Percentiles rank a stretch among this genome's conserved stretches.
phyloP scores from a whole-genome alignment of 2,888 invertebrate genomes.

The Orchesellides sinensis region DNA sequence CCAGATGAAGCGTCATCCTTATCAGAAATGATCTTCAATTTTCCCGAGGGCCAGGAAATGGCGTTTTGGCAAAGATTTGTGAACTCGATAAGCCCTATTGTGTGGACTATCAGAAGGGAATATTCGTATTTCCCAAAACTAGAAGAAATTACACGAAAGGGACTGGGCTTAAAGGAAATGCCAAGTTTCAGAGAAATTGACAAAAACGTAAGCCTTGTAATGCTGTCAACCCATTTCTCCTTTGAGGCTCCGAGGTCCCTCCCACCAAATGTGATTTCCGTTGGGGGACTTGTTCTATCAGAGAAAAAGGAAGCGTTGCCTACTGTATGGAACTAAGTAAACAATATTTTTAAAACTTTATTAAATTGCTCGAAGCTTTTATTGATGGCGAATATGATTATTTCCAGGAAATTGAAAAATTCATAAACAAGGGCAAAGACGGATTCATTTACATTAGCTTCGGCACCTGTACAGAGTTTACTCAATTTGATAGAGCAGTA shows the following conservation, averaged over 20 bases:
- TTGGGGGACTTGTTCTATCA: constrained; percentile 30
- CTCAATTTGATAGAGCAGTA: background rate
- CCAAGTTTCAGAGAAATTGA: constrained; percentile 60
- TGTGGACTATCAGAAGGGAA: constrained; percentile 51
- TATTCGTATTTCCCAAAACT: constrained; percentile 59
- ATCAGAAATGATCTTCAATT: background rate
- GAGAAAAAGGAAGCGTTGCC: constrained; percentile 1
- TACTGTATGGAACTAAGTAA: no score
- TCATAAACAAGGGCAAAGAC: constrained; percentile 32
- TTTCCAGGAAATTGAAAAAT: constrained; percentile 19
- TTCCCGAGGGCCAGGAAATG: constrained; percentile 1
- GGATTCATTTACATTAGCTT: constrained; percentile 61
- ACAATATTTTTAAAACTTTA: background rate
- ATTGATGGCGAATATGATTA: background rate
- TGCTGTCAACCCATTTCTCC: constrained; percentile 64
- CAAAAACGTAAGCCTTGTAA: constrained; percentile 61
- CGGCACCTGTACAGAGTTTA: constrained; percentile 32
- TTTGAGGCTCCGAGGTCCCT: constrained; percentile 64
- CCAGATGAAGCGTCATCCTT: constrained; percentile 45
- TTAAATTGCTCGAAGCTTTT: background rate
- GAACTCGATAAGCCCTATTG: constrained; percentile 54
- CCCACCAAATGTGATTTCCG: constrained; percentile 60
- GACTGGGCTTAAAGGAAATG: constrained; percentile 41
- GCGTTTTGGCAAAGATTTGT: constrained; percentile 28
- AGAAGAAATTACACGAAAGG: constrained; percentile 49